Base-by-base conservation (phyloP, 1,140 invertebrate species). In the Drosophila aff. region DNA sequence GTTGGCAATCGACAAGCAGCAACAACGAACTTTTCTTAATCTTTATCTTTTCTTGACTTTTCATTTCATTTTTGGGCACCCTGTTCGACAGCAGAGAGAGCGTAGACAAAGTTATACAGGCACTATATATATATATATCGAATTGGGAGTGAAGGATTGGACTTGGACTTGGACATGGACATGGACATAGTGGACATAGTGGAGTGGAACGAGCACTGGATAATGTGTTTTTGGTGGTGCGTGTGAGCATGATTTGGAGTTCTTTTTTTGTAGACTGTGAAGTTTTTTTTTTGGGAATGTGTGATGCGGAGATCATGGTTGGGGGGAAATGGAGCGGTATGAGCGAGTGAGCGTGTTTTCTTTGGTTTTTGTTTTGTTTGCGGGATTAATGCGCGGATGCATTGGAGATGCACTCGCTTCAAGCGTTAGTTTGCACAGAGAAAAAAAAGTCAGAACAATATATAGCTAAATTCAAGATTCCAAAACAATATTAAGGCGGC, bases 1-100 rank as follows among this genome's bases (percentile, higher is more conserved):
- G 85, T 86, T 90, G 85, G 85, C 85, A 89, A 89, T 90, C 85
- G 85, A 90, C 85, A 89, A 90, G 85, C 85, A 89, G 85, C 85
- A 89, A 89, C 85, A 89, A 89, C 85, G 82, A 89, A 90, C 85
- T 80, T 75, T 53, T 71, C 13, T 50, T 52, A 57, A 33, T 60
- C 40, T 44, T 57, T 66, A 43, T 74, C 47, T 36, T 31, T 59
- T 73, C 38, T 59, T 26, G 28, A 62, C 55, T 36, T 65, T 65
- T 66, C 41, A 38, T 71, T 52, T 31, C 62, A 52, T 68, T 61
- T 50, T 81, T 71, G 53, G 59, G 58, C 81, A 89, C 84, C 77
- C 84, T 89, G 81, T 89, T 67, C 13, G 46, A 84, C 85, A 89
- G 81, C 81, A 84, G 69, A 77, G 49, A 77, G 57, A 60, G 65